phyloP scores from a whole-genome alignment of 2,888 invertebrate genomes.

The Hydriomena furcata region DNA sequence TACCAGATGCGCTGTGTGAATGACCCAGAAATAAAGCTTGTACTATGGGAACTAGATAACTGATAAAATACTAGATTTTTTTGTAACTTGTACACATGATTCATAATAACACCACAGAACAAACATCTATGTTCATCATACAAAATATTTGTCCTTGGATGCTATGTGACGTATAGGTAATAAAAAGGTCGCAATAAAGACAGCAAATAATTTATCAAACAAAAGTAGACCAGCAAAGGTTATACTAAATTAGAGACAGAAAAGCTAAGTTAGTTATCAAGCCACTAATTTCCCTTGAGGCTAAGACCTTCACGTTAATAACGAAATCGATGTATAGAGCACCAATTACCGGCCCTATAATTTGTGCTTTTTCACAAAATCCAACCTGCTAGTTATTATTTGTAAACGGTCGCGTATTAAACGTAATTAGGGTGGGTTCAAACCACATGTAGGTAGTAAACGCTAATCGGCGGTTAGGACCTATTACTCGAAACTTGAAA shows the following conservation, averaged over 20 bases:
- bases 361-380: slow-evolving; percentile 30
- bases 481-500: slow-evolving; percentile 35
- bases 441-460: slow-evolving; percentile 38
- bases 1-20: too few relatives aligned
- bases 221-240: too few relatives aligned
- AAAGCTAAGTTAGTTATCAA: background rate
- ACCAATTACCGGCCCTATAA: slow-evolving; percentile 29
- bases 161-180: too few relatives aligned
- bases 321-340: slow-evolving; percentile 24
- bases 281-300: slow-evolving; percentile 9
- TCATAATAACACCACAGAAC: too few relatives aligned
- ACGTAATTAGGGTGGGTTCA: slow-evolving; percentile 37
- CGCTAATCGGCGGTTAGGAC: slow-evolving; percentile 34
- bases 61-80: too few relatives aligned
- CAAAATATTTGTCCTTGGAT: too few relatives aligned
- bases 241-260: background rate
- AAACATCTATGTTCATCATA: too few relatives aligned
- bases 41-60: too few relatives aligned
- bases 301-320: slow-evolving; percentile 18
- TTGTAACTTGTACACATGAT: too few relatives aligned
- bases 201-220: too few relatives aligned
- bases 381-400: slow-evolving; percentile 35
- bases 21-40: too few relatives aligned
- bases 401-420: slow-evolving; percentile 39
- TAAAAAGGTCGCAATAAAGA: too few relatives aligned